phyloP scores from a whole-genome alignment of 37 sponge, comb jelly and placozoan species.

The Crambe crambe region DNA sequence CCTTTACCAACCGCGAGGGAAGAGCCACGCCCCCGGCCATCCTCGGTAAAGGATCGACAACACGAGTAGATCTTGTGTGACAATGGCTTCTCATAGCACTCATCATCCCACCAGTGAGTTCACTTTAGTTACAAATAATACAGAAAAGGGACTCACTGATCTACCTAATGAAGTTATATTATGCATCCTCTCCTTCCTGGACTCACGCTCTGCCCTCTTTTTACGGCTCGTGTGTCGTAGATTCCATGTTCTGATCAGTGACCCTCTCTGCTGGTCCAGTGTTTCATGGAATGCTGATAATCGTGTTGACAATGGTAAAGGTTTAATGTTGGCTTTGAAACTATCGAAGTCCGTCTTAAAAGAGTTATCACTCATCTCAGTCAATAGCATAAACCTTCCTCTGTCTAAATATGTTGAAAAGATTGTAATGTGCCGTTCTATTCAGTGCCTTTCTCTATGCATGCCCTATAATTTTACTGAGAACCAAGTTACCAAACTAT shows the following conservation, averaged over 20 bases:
- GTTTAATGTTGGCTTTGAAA: neutral
- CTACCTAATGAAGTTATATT: neutral
- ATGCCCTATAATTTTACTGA: neutral
- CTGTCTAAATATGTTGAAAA: too few species aligned
- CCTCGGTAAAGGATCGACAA: too few species aligned
- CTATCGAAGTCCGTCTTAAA: neutral
- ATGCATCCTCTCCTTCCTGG: neutral
- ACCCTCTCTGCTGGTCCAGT: neutral
- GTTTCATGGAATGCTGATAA: neutral
- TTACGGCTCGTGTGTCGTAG: neutral
- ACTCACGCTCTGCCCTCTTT: neutral
- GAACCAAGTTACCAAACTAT: neutral
- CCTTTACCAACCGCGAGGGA: too few species aligned
- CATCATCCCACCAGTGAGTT: too few species aligned
- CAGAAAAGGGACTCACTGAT: too few species aligned
- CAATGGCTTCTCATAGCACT: too few species aligned
- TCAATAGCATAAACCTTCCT: too few species aligned
- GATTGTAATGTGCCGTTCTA: too few species aligned
- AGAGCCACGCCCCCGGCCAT: too few species aligned
- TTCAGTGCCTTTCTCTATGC: too few species aligned
- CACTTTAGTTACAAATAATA: too few species aligned
- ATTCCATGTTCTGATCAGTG: neutral
- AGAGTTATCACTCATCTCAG: neutral
- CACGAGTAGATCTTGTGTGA: too few species aligned
- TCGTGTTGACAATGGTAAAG: neutral